These are phyloP conservation scores for Pentamera pediparva DNA, from an alignment of 53 echinoderm and acorn worm species.

Conservation along the genomic window DNA sequence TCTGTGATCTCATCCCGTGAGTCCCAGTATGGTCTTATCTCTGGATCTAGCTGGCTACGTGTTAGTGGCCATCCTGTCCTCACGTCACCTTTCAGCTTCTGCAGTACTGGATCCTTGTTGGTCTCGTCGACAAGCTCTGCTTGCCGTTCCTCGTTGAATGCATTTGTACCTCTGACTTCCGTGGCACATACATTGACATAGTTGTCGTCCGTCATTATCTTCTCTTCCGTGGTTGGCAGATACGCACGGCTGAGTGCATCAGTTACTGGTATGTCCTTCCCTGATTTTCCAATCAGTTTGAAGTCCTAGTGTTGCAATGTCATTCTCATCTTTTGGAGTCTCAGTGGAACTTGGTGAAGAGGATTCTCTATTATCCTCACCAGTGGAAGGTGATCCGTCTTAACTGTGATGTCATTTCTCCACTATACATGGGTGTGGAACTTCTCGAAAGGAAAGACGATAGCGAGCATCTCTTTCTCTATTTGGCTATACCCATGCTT, in stretches of 20 bases:
- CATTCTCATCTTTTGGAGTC: constrained; percentile 30
- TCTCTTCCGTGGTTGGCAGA: neutral
- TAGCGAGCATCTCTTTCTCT: constrained; percentile 21
- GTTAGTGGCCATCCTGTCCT: neutral
- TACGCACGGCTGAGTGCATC: constrained; percentile 23
- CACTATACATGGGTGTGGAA: constrained; percentile 35
- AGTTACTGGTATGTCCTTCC: constrained; percentile 5
- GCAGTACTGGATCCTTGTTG: neutral
- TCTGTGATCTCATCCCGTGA: constrained; percentile 11
- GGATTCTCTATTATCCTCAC: constrained; percentile 34
- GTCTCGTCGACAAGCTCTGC: neutral
- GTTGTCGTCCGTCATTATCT: constrained; percentile 13
- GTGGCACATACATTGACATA: neutral
- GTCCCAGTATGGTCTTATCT: constrained; percentile 10
- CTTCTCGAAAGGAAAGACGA: constrained; percentile 28
- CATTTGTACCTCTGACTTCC: constrained; percentile 5
- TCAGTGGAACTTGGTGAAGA: constrained; percentile 25
- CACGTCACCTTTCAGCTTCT: neutral
- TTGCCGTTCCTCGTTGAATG: constrained; percentile 2
- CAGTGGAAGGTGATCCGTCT: constrained; percentile 15
- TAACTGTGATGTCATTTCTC: constrained; percentile 30
- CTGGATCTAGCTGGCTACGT: neutral
- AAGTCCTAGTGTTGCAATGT: constrained; percentile 30
- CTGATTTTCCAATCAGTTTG: constrained; percentile 25
- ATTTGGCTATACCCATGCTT: constrained; percentile 25